Evolutionary conservation across 2,888 invertebrate species (phyloP).

Genomic region (Steinernema carpocapsae): DNA sequence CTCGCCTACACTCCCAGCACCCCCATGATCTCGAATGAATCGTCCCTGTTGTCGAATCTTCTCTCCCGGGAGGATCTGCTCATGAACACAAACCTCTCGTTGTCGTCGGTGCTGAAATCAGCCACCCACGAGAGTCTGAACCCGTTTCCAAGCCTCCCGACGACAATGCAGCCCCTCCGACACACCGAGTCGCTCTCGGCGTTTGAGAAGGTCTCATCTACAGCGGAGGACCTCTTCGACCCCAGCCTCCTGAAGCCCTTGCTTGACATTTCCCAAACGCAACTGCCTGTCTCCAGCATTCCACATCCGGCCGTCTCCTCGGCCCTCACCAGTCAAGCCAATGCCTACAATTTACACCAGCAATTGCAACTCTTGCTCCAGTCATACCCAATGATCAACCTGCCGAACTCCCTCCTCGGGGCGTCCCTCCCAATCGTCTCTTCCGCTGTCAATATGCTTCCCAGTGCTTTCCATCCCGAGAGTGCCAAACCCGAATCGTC

Average conservation of each 20-base stretch:
- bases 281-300: conserved; percentile 31
- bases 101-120: conserved; percentile 15
- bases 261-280: conserved; percentile 18
- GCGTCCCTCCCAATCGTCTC: conserved; percentile 28
- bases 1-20: conserved; percentile 25
- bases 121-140: background rate
- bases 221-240: conserved; percentile 25
- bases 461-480: conserved; percentile 7
- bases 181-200: conserved; percentile 14
- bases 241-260: conserved; percentile 17
- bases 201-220: conserved; percentile 24
- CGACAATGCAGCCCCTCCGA: background rate
- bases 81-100: conserved; percentile 18
- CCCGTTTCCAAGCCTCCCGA: conserved; percentile 1
- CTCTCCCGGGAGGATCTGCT: background rate
- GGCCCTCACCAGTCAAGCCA: background rate
- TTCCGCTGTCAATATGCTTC: conserved; percentile 16
- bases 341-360: conserved; percentile 26
- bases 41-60: background rate
- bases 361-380: conserved; percentile 25
- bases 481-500: conserved; percentile 12
- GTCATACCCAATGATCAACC: conserved; percentile 32
- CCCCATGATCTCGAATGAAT: conserved; percentile 21
- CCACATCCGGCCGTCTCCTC: conserved; percentile 6
- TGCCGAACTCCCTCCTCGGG: conserved; percentile 28